Evolutionary conservation across 1,140 invertebrate species (phyloP).

Genomic region (Pogonognathellus flavescens): DNA sequence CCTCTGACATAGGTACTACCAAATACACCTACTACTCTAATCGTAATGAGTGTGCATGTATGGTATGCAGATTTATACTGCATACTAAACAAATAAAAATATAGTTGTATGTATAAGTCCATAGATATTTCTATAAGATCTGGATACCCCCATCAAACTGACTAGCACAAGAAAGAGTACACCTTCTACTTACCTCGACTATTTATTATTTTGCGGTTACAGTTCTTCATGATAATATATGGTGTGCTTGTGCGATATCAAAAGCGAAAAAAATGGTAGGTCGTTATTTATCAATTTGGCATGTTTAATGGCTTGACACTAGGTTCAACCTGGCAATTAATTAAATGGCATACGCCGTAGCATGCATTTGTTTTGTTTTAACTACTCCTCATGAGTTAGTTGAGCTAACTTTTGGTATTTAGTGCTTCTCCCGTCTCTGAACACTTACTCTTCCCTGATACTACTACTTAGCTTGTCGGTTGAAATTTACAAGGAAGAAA

Average conservation of each 20-base stretch:
- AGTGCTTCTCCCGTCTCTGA: neutral
- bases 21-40: too few relatives aligned
- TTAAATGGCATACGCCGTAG: slow-evolving; percentile 46
- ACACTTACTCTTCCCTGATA: neutral
- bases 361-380: slow-evolving; percentile 33
- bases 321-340: slow-evolving; percentile 58
- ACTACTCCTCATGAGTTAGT: neutral
- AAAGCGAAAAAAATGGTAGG: slow-evolving; percentile 31
- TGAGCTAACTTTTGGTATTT: neutral
- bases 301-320: slow-evolving; percentile 60
- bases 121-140: slow-evolving; percentile 6
- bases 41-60: too few relatives aligned
- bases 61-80: too few relatives aligned
- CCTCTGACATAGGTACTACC: too few relatives aligned
- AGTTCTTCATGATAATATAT: slow-evolving; percentile 21
- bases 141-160: slow-evolving; percentile 21
- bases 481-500: too few relatives aligned
- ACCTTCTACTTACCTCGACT: slow-evolving; percentile 39
- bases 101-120: neutral
- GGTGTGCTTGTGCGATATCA: slow-evolving; percentile 43
- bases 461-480: slow-evolving; percentile 1
- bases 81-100: too few relatives aligned
- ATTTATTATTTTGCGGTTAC: slow-evolving; percentile 50
- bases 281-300: slow-evolving; percentile 61
- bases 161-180: neutral